Conservation (phyloP, 2,888 invertebrate genomes). For the Drosophila atripex region DNA sequence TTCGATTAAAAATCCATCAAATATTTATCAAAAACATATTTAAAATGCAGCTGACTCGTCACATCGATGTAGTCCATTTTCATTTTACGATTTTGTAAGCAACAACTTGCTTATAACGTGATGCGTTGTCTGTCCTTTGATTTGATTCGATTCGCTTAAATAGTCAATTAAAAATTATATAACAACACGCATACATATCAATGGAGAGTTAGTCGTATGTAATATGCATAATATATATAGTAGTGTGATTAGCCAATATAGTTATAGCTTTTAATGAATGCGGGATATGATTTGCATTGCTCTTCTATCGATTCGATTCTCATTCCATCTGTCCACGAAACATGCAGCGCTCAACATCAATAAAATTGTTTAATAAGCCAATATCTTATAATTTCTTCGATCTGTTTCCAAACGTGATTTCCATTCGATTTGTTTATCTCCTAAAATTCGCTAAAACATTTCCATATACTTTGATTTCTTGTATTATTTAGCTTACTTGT, state of each 20-base stretch:
- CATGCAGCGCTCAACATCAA: slow-evolving; percentile 64
- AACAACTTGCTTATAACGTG: slow-evolving; percentile 68
- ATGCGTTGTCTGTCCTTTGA: slow-evolving; percentile 63
- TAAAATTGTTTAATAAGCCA: slow-evolving; percentile 75
- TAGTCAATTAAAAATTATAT: slow-evolving; percentile 70
- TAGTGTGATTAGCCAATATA: slow-evolving; percentile 65
- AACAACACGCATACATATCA: slow-evolving; percentile 66
- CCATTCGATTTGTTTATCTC: slow-evolving; percentile 28
- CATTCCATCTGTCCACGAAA: slow-evolving; percentile 24
- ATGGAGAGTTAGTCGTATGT: slow-evolving; percentile 48
- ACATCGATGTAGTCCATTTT: slow-evolving; percentile 27
- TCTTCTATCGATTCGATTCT: slow-evolving; percentile 33
- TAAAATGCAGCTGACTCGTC: slow-evolving; percentile 28
- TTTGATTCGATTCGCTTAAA: slow-evolving; percentile 59
- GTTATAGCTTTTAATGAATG: slow-evolving; percentile 44
- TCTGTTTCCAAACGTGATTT: slow-evolving; percentile 39
- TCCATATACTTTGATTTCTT: slow-evolving; percentile 35
- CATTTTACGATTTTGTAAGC: slow-evolving; percentile 68
- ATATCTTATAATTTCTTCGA: slow-evolving; percentile 57
- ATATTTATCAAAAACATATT: slow-evolving; percentile 28
- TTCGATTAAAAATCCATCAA: slow-evolving; percentile 35
- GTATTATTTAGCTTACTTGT: slow-evolving; percentile 9
- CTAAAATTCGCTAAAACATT: slow-evolving; percentile 73
- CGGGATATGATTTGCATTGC: slow-evolving; percentile 71
- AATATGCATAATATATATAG: slow-evolving; percentile 39